phyloP scores from a whole-genome alignment of 2,797 vertebrate genomes.

The Acridotheres tristis region DNA sequence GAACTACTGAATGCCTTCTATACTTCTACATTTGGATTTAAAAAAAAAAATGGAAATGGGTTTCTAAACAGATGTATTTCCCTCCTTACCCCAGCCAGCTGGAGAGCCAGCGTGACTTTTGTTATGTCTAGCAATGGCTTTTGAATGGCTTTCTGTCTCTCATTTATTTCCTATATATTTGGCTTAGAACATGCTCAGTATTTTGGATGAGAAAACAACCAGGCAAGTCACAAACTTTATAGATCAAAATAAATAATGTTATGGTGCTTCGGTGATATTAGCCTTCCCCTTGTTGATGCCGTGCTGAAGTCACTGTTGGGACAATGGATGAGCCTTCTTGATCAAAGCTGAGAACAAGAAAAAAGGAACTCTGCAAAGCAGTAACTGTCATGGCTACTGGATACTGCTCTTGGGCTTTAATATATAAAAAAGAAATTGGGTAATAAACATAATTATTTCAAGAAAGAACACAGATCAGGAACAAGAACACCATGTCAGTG shows the following conservation, averaged over 20 bases:
- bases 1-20: neutral
- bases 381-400: neutral
- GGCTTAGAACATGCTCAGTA: conserved; percentile 23
- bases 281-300: neutral
- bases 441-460: conserved; percentile 10
- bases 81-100: neutral
- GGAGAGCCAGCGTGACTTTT: conserved; percentile 37
- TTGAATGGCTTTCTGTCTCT: conserved; percentile 35
- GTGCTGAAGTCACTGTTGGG: neutral
- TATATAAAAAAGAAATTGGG: neutral
- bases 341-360: neutral
- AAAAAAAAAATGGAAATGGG: neutral
- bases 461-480: neutral
- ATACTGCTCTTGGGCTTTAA: neutral
- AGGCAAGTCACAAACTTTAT: conserved; percentile 22
- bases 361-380: neutral
- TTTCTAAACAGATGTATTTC: conserved; percentile 25
- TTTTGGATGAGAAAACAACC: conserved; percentile 44
- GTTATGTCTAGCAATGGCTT: conserved; percentile 60
- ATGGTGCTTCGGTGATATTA: neutral
- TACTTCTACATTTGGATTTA: neutral
- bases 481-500: neutral
- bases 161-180: conserved; percentile 63
- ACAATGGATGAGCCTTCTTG: neutral
- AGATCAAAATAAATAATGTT: conserved; percentile 30